Evolutionary conservation across 30 jellyfish, hydroid and myxozoan genomes (phyloP).

Genomic region (Turritopsis rubra): DNA sequence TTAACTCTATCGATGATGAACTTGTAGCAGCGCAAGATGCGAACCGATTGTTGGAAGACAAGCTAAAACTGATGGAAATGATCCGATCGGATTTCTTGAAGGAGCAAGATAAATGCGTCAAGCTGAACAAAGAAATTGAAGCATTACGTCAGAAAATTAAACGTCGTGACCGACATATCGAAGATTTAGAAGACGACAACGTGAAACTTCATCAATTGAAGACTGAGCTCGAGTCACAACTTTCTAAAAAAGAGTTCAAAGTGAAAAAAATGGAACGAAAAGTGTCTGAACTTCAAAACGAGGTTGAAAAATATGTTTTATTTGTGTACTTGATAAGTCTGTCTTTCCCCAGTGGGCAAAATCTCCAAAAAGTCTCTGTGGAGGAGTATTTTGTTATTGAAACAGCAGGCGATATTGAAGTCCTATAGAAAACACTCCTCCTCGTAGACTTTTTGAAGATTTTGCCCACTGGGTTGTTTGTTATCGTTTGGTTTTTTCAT

Average conservation of each 20-base stretch:
- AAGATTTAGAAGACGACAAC: conserved; percentile 90
- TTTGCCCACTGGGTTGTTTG: too few relatives aligned
- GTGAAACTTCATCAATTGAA: conserved; percentile 79
- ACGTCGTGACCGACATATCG: conserved; percentile 79
- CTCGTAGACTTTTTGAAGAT: too few relatives aligned
- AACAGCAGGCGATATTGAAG: too few relatives aligned
- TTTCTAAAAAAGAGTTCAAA: conserved; percentile 30
- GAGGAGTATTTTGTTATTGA: too few relatives aligned
- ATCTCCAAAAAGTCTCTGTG: too few relatives aligned
- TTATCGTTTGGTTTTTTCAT: too few relatives aligned
- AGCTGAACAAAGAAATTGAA: conserved; percentile 51
- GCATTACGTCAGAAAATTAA: conserved; percentile 59
- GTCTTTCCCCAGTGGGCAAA: too few relatives aligned
- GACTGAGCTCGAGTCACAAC: conserved; percentile 46
- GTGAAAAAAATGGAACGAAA: conserved; percentile 45
- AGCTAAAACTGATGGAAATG: conserved; percentile 29
- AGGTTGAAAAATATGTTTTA: not conserved
- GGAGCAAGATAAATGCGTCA: conserved; percentile 59
- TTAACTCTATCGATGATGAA: conserved; percentile 53
- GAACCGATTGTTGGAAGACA: conserved; percentile 50
- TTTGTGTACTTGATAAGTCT: too few relatives aligned
- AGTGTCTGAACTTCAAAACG: conserved; percentile 49
- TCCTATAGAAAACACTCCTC: too few relatives aligned
- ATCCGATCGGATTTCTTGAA: conserved; percentile 36
- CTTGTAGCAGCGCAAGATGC: conserved; percentile 42